Percentiles rank a stretch among this genome's conserved stretches.
These are phyloP conservation scores for Danio aesculapii DNA, from an alignment of 2,797 vertebrate species.

Conservation along the genomic window DNA sequence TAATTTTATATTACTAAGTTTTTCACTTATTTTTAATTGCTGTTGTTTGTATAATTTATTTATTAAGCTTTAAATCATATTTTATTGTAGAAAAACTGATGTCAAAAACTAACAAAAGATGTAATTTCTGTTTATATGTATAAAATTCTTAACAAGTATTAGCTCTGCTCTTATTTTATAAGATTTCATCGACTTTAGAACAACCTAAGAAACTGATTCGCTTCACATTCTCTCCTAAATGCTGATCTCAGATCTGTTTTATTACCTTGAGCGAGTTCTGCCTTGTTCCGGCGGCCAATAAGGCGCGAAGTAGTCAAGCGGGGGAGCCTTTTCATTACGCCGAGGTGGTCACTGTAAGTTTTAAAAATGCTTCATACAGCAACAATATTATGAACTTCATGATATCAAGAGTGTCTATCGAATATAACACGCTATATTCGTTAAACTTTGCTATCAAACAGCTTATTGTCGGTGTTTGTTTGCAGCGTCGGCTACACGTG, in stretches of 20 bases:
- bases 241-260: slow-evolving; percentile 14
- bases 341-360: slow-evolving; percentile 18
- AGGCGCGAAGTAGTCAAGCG: slow-evolving; percentile 35
- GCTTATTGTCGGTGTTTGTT: background rate
- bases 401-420: background rate
- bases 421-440: no score
- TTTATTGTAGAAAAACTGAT: background rate
- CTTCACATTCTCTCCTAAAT: background rate
- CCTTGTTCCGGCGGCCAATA: slow-evolving; percentile 26
- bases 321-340: background rate
- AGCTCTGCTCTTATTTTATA: background rate
- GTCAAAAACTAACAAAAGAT: no score
- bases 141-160: background rate
- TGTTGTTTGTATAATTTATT: no score
- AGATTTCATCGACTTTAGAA: no score
- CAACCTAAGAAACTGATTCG: no score
- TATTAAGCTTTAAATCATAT: no score
- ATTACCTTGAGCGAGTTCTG: background rate
- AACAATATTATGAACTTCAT: background rate
- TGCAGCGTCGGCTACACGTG: slow-evolving; percentile 2
- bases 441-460: background rate
- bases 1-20: background rate
- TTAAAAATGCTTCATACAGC: background rate
- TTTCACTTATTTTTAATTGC: background rate
- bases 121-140: background rate